phyloP scores from a whole-genome alignment of 1,140 invertebrate genomes.

The Nomia melanderi region DNA sequence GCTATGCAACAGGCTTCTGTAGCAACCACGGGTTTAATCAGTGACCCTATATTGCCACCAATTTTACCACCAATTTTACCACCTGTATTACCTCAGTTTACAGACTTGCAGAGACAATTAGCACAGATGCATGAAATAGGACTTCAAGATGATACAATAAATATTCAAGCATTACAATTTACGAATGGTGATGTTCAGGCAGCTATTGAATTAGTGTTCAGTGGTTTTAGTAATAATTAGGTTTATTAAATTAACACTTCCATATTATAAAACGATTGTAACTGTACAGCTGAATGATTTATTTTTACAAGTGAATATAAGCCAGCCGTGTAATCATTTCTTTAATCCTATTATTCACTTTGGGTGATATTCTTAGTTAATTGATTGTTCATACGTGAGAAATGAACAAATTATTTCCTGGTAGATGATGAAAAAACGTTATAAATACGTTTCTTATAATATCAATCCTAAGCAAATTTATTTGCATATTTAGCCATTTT shows the following conservation, averaged over 20 bases:
- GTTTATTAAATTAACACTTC: conserved; percentile 6
- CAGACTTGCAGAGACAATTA: conserved; percentile 83
- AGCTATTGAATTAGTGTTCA: conserved; percentile 90
- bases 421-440: too few relatives aligned
- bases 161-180: conserved; percentile 90
- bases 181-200: conserved; percentile 93
- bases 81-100: conserved; percentile 51
- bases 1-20: conserved; percentile 83
- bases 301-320: conserved; percentile 1
- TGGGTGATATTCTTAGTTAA: too few relatives aligned
- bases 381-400: too few relatives aligned
- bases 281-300: neutral
- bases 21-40: conserved; percentile 57
- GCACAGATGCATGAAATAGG: conserved; percentile 94
- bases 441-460: too few relatives aligned
- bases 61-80: conserved; percentile 58
- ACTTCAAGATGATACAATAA: conserved; percentile 91
- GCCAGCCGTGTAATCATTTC: neutral
- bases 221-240: conserved; percentile 78
- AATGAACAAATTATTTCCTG: too few relatives aligned
- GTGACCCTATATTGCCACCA: conserved; percentile 49
- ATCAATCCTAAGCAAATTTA: too few relatives aligned
- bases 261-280: neutral
- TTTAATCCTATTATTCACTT: too few relatives aligned
- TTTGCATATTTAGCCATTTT: too few relatives aligned